These are phyloP conservation scores for Platypus cylindrus DNA, from an alignment of 2,888 invertebrate species.

Conservation along the genomic window DNA sequence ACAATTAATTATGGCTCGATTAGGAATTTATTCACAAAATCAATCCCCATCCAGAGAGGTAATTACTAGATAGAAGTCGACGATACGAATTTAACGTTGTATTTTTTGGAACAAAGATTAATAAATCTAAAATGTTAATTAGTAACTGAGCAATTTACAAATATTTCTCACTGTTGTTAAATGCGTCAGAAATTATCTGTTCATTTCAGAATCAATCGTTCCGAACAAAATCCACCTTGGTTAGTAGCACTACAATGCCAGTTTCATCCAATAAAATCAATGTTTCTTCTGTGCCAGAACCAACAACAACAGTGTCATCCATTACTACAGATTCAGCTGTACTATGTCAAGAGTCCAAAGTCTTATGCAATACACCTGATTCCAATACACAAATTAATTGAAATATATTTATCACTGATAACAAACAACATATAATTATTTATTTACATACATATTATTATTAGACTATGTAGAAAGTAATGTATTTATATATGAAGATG, in stretches of 20 bases:
- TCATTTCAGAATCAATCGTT: slow-evolving; percentile 4
- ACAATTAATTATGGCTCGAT: slow-evolving; percentile 67
- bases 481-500: too few species aligned
- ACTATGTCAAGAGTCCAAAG: slow-evolving; percentile 18
- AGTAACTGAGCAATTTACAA: too few species aligned
- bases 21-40: slow-evolving; percentile 46
- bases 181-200: slow-evolving; percentile 1
- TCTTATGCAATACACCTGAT: slow-evolving; percentile 23
- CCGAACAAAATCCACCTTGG: slow-evolving; percentile 15
- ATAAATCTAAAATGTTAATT: too few species aligned
- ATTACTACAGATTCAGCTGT: too few species aligned
- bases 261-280: slow-evolving; percentile 18
- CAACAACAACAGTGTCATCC: slow-evolving; percentile 17
- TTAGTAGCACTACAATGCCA: slow-evolving; percentile 32
- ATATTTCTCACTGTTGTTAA: neutral
- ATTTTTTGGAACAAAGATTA: neutral
- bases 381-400: slow-evolving; percentile 23
- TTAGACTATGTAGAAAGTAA: too few species aligned
- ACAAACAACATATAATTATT: too few species aligned
- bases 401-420: too few species aligned
- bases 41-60: slow-evolving; percentile 8
- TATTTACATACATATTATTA: too few species aligned
- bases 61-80: neutral
- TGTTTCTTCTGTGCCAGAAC: slow-evolving; percentile 24
- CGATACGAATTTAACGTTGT: neutral